Percentiles rank a stretch among this genome's conserved stretches.
phyloP scores from a whole-genome alignment of 2,888 invertebrate genomes.

The Hanleya hanleyi region DNA sequence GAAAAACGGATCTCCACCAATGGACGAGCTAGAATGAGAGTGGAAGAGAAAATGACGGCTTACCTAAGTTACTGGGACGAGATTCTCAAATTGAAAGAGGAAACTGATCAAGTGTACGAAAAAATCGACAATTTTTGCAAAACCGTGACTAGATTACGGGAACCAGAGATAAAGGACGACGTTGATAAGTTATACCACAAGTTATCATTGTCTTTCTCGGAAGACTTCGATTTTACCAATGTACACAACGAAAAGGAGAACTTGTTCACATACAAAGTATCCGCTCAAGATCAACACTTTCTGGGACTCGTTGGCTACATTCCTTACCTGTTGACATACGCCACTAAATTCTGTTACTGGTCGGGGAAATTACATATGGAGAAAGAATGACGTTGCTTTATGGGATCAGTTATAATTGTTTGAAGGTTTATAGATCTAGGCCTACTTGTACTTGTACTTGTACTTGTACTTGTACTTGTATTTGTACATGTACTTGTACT shows the following conservation, averaged over 20 bases:
- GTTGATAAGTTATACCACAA: conserved; percentile 55
- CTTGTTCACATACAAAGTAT: conserved; percentile 64
- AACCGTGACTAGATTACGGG: conserved; percentile 53
- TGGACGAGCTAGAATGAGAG: conserved; percentile 47
- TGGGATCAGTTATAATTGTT: too few relatives aligned
- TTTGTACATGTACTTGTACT: too few relatives aligned
- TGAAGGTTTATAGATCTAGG: too few relatives aligned
- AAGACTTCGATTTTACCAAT: conserved; percentile 57
- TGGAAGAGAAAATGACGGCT: conserved; percentile 51
- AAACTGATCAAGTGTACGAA: conserved; percentile 51
- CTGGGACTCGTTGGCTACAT: conserved; percentile 62
- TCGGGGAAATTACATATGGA: conserved; percentile 57
- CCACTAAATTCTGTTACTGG: conserved; percentile 55
- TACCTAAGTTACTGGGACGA: conserved; percentile 58
- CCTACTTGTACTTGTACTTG: too few relatives aligned
- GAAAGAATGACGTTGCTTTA: conserved; percentile 46
- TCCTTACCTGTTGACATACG: conserved; percentile 57
- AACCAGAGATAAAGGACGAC: conserved; percentile 54
- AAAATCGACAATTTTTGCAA: conserved; percentile 53
- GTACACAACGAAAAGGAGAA: conserved; percentile 61
- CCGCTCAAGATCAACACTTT: conserved; percentile 52
- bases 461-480: too few relatives aligned
- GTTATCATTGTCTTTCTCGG: conserved; percentile 45
- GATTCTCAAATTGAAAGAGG: conserved; percentile 49
- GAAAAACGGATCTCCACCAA: conserved; percentile 49